Evolutionary conservation across 2,797 vertebrate genomes (phyloP), one percentile per base, ranked within the genome.

Genomic region (Florisuga fusca): DNA sequence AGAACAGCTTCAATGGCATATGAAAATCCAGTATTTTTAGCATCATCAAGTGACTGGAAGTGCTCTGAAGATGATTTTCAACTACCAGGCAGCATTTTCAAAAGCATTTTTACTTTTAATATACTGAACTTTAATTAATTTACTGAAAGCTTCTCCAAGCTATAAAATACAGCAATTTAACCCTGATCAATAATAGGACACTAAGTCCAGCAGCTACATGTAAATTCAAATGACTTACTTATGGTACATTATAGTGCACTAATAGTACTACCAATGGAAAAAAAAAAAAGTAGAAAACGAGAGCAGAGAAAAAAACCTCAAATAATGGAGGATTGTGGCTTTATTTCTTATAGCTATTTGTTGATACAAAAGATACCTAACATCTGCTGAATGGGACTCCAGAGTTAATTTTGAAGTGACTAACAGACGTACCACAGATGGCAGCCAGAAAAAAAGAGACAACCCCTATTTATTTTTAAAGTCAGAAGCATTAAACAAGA

Each of bases 401-500:
- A 69, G 29, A 63, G 5, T 33, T 53, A 74, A 69, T 50, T 84
- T 78, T n/a, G 45, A 85, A 79, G 51, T 16, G 38, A 86, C 8
- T 12, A 85, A 64, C 4, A 75, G 20, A 58, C 82, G 20, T 38
- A 73, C 15, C 57, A 50, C 25, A 64, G 26, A 26, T n/a, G 8
- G 29, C 8, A 2, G 18, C 29, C 27, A 58, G 27, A 26, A 89
- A 58, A 79, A 74, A 67, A 22, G 38, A 15, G 1, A 2, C 5
- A 50, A 6, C 8, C 7, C 45, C 27, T 45, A 63, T 9, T 63
- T 71, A 48, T 53, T 93, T 96, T 96, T 88, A 58, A 84, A 71
- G 55, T 61, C 54, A 87, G 17, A 93, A 89, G 53, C 36, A 73
- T 73, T 67, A 66, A 83, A 76, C 50, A 90, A 96, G 77, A 66